A percentile compares a stretch with the other conserved stretches of the same genome.
These are phyloP conservation scores for Pantherophis alleghaniensis DNA, from an alignment of 2,797 vertebrate species.

Conservation along the genomic window DNA sequence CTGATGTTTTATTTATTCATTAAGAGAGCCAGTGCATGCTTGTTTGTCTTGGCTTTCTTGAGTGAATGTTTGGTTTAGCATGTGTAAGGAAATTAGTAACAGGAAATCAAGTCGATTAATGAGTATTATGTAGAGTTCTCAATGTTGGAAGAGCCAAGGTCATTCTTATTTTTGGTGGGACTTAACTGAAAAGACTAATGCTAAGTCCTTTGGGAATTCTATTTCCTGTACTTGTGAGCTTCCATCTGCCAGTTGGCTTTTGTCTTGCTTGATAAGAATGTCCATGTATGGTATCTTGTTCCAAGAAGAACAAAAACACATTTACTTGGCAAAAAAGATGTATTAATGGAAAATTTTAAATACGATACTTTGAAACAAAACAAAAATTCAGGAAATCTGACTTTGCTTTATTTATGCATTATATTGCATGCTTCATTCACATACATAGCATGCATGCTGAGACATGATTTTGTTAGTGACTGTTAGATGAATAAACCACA, in stretches of 20 bases:
- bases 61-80: slow-evolving; percentile 32
- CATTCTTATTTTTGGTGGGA: slow-evolving; percentile 6
- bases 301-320: slow-evolving; percentile 5
- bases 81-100: not conserved
- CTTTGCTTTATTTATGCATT: not conserved
- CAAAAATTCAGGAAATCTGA: not conserved
- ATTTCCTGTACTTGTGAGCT: not conserved
- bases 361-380: not conserved
- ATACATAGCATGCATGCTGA: not conserved
- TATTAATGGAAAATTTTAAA: not conserved
- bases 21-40: not conserved
- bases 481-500: not conserved
- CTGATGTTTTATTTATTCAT: not conserved
- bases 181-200: not conserved
- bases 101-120: slow-evolving; percentile 23
- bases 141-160: slow-evolving; percentile 7
- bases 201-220: slow-evolving; percentile 2
- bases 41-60: slow-evolving; percentile 21
- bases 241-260: not conserved
- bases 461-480: not conserved
- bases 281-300: slow-evolving; percentile 11
- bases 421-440: not conserved
- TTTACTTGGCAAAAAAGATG: not conserved
- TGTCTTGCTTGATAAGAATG: slow-evolving; percentile 19
- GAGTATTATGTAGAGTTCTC: slow-evolving; percentile 28